Base-by-base conservation (phyloP, 2,113 vertebrate species). In the Mixornis gularis region DNA sequence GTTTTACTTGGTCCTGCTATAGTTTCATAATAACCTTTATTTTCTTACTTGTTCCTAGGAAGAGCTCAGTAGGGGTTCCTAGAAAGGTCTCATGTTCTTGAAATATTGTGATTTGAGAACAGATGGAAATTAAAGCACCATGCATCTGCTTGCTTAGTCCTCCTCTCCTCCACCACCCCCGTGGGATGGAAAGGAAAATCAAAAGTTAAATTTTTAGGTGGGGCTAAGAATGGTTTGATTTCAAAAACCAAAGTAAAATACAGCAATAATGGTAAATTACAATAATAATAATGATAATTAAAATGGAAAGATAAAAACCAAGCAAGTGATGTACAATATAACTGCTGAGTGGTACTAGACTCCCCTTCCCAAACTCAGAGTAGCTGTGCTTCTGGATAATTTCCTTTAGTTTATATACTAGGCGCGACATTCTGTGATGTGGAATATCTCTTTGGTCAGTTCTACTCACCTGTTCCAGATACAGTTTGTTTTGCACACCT, bases 141-240 rank as follows among this genome's bases (percentile, higher is more conserved):
- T 25, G 26, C 25, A 70, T 7, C 34, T 26, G 11, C 41, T 55
- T 0, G 1, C 17, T 53, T 44, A 25, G 11, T 9, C 3, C 10
- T 52, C 13, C 16, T 48, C 43, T 59, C 43, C 12, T 41, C n/a
- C 13, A 13, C 10, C 4, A 29, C 20, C 4, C 10, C 29, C 21
- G 9, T 18, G 17, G 26, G 15, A 49, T 41, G 30, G 10, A 26
- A 7, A 64, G 14, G 25, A 64, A 12, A 49, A 41, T 63, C 21
- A 49, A 27, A 56, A 63, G 9, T 41, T 34, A 55, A 30, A 71
- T 40, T 41, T 21, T 5, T 41, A 26, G 20, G 17, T 10, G 71
- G 34, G 12, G 6, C 41, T 22, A 49, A 63, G 7, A 63, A 79
- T 3, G 4, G 6, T 49, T 30, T 48, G 21, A 34, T 70, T 70